A percentile compares a stretch with the other conserved stretches of the same genome.
phyloP scores from a whole-genome alignment of 2,888 invertebrate genomes.

The Caenorhabditis sp. region DNA sequence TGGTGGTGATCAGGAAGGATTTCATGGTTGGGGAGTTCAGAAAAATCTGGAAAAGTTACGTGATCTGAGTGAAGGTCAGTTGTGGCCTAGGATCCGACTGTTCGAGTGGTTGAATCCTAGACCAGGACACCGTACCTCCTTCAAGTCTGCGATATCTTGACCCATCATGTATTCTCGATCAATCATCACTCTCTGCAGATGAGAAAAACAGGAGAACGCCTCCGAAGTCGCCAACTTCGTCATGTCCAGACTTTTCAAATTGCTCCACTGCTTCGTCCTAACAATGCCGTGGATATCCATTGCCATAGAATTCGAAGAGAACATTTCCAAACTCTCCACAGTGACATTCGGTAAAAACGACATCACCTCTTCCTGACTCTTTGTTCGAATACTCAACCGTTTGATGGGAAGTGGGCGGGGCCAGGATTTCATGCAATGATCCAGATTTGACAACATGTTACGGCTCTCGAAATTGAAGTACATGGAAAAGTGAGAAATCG shows the following conservation, averaged over 20 bases:
- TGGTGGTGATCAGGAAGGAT: background rate
- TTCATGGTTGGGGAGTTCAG: background rate
- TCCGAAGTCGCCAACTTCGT: too few relatives aligned
- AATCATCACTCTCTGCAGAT: too few relatives aligned
- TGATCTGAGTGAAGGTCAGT: too few relatives aligned
- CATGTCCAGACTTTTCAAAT: background rate
- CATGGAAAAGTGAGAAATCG: background rate
- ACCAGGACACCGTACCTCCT: too few relatives aligned
- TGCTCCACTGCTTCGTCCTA: background rate
- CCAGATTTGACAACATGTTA: background rate
- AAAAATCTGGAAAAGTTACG: background rate
- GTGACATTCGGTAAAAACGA: background rate
- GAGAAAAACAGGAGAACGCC: too few relatives aligned
- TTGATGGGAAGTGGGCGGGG: background rate
- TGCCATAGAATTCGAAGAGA: background rate
- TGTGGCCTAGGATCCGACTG: too few relatives aligned
- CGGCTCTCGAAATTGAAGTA: background rate
- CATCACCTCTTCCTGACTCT: background rate
- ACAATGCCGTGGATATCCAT: background rate
- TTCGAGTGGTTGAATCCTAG: too few relatives aligned
- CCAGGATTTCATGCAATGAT: background rate
- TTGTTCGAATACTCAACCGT: background rate
- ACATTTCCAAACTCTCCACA: background rate
- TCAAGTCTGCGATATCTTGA: too few relatives aligned
- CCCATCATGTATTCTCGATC: too few relatives aligned